phyloP scores from a whole-genome alignment of 2,113 vertebrate species.

The Copsychus sechellarum region DNA sequence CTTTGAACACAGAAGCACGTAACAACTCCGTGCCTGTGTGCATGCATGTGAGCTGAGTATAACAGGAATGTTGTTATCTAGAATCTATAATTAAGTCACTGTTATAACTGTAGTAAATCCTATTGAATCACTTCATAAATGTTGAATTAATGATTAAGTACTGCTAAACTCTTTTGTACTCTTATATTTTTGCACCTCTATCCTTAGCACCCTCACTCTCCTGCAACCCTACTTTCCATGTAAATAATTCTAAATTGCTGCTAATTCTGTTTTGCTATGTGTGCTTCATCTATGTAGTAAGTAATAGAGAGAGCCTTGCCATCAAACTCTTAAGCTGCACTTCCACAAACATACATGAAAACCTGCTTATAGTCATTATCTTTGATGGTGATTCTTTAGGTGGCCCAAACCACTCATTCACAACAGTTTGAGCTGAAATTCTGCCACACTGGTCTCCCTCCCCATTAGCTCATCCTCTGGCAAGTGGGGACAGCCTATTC shows the following conservation, averaged over 20 bases:
- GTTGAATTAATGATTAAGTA: neutral
- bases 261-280: neutral
- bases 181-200: neutral
- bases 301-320: neutral
- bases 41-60: rapidly evolving
- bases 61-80: neutral
- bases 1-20: neutral
- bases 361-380: neutral
- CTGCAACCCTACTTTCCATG: neutral
- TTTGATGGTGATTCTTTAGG: neutral
- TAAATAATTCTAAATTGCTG: neutral
- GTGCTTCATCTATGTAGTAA: neutral
- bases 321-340: neutral
- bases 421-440: neutral
- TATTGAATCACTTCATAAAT: neutral
- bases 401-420: neutral
- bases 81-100: neutral
- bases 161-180: neutral
- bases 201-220: neutral
- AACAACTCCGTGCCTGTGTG: neutral
- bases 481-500: neutral
- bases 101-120: neutral
- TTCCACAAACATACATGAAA: neutral
- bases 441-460: neutral
- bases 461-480: neutral